Evolutionary conservation across 2,113 vertebrate species (phyloP).

Genomic region (Spizaetus ornatus): DNA sequence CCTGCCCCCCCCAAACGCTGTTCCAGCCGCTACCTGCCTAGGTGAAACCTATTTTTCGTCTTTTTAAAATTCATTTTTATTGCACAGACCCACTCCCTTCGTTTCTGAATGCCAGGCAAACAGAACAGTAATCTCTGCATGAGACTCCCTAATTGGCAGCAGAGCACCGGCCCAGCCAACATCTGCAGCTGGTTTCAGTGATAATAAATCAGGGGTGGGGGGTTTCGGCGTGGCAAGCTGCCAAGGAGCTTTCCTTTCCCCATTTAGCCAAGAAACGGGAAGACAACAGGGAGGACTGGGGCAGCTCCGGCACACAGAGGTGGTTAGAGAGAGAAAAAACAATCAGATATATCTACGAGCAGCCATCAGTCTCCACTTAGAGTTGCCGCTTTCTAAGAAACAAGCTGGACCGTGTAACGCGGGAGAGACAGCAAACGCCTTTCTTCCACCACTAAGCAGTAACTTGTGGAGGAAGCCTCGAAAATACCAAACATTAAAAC

Average conservation of each 20-base stretch:
- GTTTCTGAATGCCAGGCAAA: constrained; percentile 13
- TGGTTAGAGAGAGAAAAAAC: neutral
- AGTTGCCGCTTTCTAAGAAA: neutral
- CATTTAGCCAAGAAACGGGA: neutral
- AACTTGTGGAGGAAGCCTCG: neutral
- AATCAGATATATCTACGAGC: accelerated
- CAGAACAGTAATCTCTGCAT: constrained; percentile 73
- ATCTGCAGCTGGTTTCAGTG: constrained; percentile 87
- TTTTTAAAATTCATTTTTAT: neutral
- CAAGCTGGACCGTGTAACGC: neutral
- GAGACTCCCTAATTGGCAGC: constrained; percentile 85
- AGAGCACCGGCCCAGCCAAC: constrained; percentile 79
- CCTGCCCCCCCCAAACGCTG: accelerated
- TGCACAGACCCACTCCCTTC: neutral
- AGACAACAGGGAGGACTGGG: neutral
- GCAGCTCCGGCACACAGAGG: neutral
- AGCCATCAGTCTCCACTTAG: neutral
- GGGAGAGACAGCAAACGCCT: accelerated
- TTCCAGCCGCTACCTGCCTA: neutral
- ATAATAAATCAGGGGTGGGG: constrained; percentile 84
- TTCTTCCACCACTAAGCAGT: neutral
- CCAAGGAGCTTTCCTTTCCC: constrained; percentile 53
- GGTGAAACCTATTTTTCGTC: neutral
- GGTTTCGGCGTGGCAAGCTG: neutral
- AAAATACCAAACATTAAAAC: neutral